These are phyloP conservation scores for Acyrthosiphon pisum DNA, from an alignment of 1,140 invertebrate species.

Conservation along the genomic window DNA sequence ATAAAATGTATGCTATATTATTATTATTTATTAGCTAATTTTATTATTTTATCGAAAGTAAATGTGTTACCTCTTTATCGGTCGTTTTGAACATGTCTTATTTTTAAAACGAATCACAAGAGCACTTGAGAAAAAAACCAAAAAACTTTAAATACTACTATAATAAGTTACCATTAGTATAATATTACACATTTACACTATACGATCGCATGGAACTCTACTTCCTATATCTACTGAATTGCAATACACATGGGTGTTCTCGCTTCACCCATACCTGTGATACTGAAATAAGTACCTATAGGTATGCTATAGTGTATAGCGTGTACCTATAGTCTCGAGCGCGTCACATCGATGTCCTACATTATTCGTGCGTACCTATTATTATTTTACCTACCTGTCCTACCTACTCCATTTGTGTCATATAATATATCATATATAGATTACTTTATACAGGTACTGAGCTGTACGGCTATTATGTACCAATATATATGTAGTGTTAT, in stretches of 20 bases:
- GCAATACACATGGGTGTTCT: neutral
- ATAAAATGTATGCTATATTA: neutral
- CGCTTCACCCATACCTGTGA: neutral
- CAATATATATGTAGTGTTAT: neutral
- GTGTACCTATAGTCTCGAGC: neutral
- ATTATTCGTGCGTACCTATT: neutral
- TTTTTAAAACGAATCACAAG: neutral
- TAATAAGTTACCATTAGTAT: neutral
- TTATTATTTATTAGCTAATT: neutral
- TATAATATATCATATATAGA: neutral
- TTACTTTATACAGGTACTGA: neutral
- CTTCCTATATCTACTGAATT: neutral
- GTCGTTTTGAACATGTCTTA: neutral
- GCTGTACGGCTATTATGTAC: neutral
- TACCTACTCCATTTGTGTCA: slow-evolving; percentile 27
- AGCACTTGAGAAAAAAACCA: neutral
- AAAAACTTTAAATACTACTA: neutral
- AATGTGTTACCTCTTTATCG: neutral
- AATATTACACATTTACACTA: neutral
- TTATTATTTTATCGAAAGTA: neutral
- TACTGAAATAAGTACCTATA: neutral
- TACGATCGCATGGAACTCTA: neutral
- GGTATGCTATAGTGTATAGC: neutral
- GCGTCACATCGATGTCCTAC: slow-evolving; percentile 36
- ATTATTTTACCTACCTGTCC: slow-evolving; percentile 1